phyloP scores from a whole-genome alignment of 2,113 vertebrate species.

The Lophura nycthemera region DNA sequence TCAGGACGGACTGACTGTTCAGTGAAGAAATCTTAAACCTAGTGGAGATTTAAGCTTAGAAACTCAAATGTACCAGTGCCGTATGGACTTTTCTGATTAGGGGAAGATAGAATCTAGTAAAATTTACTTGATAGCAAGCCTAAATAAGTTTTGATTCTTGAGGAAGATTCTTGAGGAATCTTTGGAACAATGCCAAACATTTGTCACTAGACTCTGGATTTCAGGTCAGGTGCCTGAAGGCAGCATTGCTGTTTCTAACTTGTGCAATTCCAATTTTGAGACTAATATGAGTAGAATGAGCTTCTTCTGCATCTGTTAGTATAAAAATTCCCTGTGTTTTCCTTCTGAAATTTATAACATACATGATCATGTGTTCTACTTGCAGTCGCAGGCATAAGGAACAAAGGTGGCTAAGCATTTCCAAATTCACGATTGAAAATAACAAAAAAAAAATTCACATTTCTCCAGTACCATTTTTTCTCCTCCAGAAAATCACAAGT shows the following conservation, averaged over 20 bases:
- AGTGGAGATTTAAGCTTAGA: background rate
- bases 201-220: background rate
- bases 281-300: background rate
- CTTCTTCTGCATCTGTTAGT: background rate
- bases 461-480: background rate
- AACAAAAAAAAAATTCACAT: background rate
- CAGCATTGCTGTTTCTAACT: background rate
- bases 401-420: background rate
- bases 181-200: background rate
- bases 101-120: background rate
- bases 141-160: background rate
- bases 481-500: background rate
- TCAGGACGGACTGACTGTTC: background rate
- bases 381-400: background rate
- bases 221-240: background rate
- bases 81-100: background rate
- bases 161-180: background rate
- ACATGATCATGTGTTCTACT: background rate
- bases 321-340: background rate
- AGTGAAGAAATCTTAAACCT: background rate
- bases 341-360: background rate
- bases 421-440: background rate
- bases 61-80: background rate
- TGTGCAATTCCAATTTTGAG: background rate
- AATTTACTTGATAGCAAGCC: background rate